Base-by-base conservation (phyloP, 1,140 invertebrate species). In the Drosophila repletoides region DNA sequence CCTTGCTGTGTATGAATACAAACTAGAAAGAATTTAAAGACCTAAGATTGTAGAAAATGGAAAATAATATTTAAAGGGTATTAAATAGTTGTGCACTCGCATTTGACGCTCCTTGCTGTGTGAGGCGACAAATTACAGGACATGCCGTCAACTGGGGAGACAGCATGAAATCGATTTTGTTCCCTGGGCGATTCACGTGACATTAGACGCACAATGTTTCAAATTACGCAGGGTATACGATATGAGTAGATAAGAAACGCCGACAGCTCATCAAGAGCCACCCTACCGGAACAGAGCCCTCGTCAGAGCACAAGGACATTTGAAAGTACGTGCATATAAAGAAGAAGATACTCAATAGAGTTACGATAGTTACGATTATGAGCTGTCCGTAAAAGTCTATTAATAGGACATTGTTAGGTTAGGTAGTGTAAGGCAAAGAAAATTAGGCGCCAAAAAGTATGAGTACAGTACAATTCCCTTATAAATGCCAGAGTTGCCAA, bases 61-160 rank as follows among this genome's bases (percentile, higher is more conserved):
- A n/a, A n/a, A n/a, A n/a, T n/a, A n/a, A n/a, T n/a, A n/a, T n/a
- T n/a, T n/a, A n/a, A n/a, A n/a, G n/a, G n/a, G n/a, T n/a, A n/a
- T n/a, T n/a, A n/a, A n/a, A n/a, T n/a, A n/a, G n/a, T n/a, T n/a
- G n/a, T n/a, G n/a, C 64, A 38, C 64, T 40, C 46, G 53, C 63
- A 51, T 52, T 67, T 52, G 46, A 58, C n/a, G n/a, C 56, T 61
- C 52, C 66, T 60, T 69, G 69, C 66, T 45, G 64, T 60, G 75
- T 46, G 65, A n/a, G n/a, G 29, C 58, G 76, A 79, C 75, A 79
- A 79, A 79, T 79, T 79, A 79, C 76, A 74, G 70, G 70, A 76
- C 73, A 76, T 58, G 73, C 40, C 43, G 45, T 58, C 75, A 60
- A 66, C 46, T 34, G 43, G 41, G 28, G 38, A 22, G 48, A 31